Base-by-base conservation (phyloP, 2,888 invertebrate species). In the Hypsopygia costalis region DNA sequence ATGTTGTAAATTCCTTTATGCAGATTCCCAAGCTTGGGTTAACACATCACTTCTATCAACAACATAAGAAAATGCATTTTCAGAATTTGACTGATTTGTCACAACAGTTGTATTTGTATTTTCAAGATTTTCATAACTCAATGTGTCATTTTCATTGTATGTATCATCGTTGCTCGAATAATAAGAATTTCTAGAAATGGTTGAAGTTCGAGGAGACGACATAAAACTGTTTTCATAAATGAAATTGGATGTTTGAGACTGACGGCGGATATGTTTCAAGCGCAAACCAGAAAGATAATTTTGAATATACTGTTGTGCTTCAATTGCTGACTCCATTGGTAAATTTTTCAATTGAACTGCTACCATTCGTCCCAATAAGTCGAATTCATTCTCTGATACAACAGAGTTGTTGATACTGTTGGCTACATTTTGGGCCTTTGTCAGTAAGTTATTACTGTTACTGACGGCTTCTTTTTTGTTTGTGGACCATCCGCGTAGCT, bases 11-110 rank as follows among this genome's bases (percentile, higher is more conserved):
- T 30, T 34, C 29, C 28, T 40, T n/a, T 40, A 34, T 40, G 34
- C 40, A 34, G 34, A 40, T 40, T 34, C 40, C 40, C 34, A 40
- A 40, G 40, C 40, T 34, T 40, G 40, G 20, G 40, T 28, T 40
- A 40, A 40, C 34, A 40, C 34, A 40, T 40, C 34, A 40, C 34
- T 40, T 29, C 34, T 40, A 34, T 40, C 40, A 40, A 34, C 34
- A 16, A 16, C 16, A 16, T 2, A 16, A 16, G 16, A 3, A 16
- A 16, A 16, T 16, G 32, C 32, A 38, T 38, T 38, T 32, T 38
- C 25, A 38, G 32, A 38, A 32, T 32, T 32, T 25, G 25, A 25
- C 38, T 38, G 32, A 38, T 38, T 38, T 38, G 38, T 33, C 25
- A 32, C 25, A 38, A 38, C 32, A 16, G 16, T 16, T 40, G 40